Conservation (phyloP, 2,888 invertebrate species). For the Ophonus ardosiacus region DNA sequence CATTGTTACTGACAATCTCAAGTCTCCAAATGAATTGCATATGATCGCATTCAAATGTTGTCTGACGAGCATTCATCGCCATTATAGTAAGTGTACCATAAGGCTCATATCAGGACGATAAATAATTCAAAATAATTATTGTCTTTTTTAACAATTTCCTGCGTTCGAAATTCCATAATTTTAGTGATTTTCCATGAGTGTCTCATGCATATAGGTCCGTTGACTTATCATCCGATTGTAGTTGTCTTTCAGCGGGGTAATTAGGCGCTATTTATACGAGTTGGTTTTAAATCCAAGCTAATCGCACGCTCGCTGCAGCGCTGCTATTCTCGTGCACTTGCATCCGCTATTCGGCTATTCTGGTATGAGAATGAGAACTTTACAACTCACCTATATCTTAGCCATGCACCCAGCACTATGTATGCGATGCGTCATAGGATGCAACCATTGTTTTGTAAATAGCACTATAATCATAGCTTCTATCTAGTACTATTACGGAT, state of each 20-base stretch:
- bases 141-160: no score
- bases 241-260: constrained; percentile 29
- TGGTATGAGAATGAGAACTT: not conserved
- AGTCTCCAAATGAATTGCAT: no score
- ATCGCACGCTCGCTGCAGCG: constrained; percentile 29
- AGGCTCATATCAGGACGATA: no score
- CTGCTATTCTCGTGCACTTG: constrained; percentile 32
- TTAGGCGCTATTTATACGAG: constrained; percentile 25
- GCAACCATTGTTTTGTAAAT: not conserved
- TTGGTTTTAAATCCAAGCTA: constrained; percentile 6
- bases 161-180: no score
- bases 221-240: constrained; percentile 34
- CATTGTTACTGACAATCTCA: no score
- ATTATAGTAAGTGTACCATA: no score
- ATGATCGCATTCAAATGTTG: no score
- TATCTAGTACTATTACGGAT: no score
- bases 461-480: not conserved
- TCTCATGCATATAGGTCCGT: not conserved
- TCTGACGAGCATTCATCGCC: no score
- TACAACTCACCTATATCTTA: not conserved
- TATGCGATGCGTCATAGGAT: constrained; percentile 16
- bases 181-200: no score
- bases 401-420: not conserved
- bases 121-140: no score
- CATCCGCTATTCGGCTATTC: constrained; percentile 16